phyloP scores from a whole-genome alignment of 2,888 invertebrate genomes.

The Calliopum simillimum region DNA sequence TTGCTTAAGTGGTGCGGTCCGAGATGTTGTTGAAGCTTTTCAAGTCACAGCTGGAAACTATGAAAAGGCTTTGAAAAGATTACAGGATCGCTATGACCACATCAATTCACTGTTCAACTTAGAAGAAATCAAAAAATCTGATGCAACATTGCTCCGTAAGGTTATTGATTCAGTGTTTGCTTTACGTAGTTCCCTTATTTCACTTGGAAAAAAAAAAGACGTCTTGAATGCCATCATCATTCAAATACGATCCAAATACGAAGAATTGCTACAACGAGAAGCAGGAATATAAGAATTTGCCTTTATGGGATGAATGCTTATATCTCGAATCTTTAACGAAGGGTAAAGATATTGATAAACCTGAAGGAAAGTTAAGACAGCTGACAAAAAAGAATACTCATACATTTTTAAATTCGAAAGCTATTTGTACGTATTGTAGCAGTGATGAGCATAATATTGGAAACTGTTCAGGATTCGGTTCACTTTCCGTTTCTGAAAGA shows the following conservation, averaged over 20 bases:
- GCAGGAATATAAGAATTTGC: not conserved
- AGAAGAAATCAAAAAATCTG: not conserved
- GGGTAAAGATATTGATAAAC: not conserved
- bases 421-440: constrained; percentile 17
- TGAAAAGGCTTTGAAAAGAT: constrained; percentile 5
- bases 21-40: constrained; percentile 6
- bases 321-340: not conserved
- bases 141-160: not conserved
- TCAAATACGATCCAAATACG: constrained; percentile 2
- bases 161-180: constrained; percentile 7
- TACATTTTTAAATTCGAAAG: not conserved
- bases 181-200: constrained; percentile 6
- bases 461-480: constrained; percentile 23
- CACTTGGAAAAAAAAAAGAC: not conserved
- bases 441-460: constrained; percentile 7
- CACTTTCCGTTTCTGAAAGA: constrained; percentile 15
- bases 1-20: not conserved
- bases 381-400: no score
- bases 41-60: constrained; percentile 2
- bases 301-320: constrained; percentile 11
- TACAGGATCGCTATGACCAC: not conserved
- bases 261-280: constrained; percentile 6
- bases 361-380: no score
- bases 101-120: not conserved
- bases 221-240: constrained; percentile 4